Evolutionary conservation across 2,888 invertebrate species (phyloP).

Genomic region (Yponomeuta plumbellus): DNA sequence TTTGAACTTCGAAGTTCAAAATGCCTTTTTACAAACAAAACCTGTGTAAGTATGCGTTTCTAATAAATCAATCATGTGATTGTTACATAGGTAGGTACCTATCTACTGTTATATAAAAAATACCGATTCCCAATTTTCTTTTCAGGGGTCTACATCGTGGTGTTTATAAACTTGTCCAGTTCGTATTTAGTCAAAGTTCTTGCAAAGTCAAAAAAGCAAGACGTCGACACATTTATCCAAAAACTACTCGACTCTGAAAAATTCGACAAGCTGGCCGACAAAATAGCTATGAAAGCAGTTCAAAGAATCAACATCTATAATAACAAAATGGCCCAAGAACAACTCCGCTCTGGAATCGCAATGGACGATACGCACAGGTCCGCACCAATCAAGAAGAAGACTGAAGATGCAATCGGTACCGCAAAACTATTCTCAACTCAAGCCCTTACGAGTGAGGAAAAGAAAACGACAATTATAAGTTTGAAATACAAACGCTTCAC

Average conservation of each 20-base stretch:
- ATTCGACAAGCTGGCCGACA: neutral
- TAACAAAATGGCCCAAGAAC: neutral
- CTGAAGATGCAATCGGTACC: too few species aligned
- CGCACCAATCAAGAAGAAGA: neutral
- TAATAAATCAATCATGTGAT: neutral
- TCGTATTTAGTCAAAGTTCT: neutral
- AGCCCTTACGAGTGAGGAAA: neutral
- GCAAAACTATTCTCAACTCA: neutral
- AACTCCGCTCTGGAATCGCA: neutral
- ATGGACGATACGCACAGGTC: neutral
- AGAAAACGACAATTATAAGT: neutral
- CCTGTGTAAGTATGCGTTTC: neutral
- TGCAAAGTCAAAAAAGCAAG: neutral
- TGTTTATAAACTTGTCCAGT: neutral
- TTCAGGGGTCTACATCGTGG: neutral
- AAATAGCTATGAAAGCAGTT: neutral
- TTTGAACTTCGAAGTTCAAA: neutral
- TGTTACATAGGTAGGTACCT: too few species aligned
- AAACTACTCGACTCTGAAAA: neutral
- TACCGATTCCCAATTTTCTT: neutral
- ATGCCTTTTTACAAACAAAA: neutral
- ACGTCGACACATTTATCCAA: neutral
- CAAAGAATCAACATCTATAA: neutral
- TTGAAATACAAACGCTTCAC: constrained; percentile 1
- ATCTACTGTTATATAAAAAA: too few species aligned